Evolutionary conservation across 2,113 vertebrate genomes (phyloP), one percentile per base, ranked within the genome.

Genomic region (Channa argus): DNA sequence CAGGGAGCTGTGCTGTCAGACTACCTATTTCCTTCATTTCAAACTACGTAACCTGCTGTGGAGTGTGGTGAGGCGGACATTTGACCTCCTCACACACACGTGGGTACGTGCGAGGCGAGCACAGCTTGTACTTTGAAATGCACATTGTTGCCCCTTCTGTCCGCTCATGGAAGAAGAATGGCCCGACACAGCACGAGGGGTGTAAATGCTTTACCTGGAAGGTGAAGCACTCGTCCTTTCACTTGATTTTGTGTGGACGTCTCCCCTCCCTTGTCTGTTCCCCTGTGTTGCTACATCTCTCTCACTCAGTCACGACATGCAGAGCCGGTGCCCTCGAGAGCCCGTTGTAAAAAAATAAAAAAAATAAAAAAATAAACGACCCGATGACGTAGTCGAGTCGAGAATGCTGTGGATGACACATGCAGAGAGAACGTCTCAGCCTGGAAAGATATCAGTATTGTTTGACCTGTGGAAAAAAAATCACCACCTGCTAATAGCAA

Each of bases 361-460:
- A 1, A 24, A 24, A 24, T 1, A 24, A 24, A 24, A 24, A 24
- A 24, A 24, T 24, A 24, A 74, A 37, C 9, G 54, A 75, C 77
- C 46, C 5, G 5, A 47, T 86, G 89, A 88, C 74, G 77, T 77
- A 87, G 58, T 58, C 51, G 0, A 64, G 71, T 74, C 68, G 80
- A 74, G 37, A 51, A 53, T 15, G 53, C 65, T 51, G 73, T 47
- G 51, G 60, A 67, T 65, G 54, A 74, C 51, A 63, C 69, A 63
- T 3, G 43, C 8, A 2, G 43, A 24, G 24, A 24, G 24, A 24
- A 24, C 1, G 1, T 24, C 24, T 24, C 24, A 24, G 24, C 24
- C 24, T 24, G 24, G 24, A 24, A 24, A 24, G 24, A 24, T 24
- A 24, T 24, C 24, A 24, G 1, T 24, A 24, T 24, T 24, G 24